Percentiles rank a stretch among this genome's conserved stretches.
phyloP scores from a whole-genome alignment of 1,140 invertebrate species.

The Berghia stephanieae region DNA sequence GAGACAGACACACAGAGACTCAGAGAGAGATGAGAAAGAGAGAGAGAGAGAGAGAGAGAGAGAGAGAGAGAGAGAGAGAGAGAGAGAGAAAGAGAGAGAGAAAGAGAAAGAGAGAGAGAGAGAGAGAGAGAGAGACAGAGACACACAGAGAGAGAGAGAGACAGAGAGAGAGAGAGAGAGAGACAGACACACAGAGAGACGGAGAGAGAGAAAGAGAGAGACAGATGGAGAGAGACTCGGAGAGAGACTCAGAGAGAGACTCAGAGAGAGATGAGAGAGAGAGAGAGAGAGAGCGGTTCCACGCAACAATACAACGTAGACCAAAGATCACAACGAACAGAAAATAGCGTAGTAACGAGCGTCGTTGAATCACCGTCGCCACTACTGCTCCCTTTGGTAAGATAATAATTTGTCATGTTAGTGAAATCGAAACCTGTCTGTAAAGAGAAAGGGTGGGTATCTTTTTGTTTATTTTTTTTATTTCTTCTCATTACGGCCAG shows the following conservation, averaged over 20 bases:
- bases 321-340: background rate
- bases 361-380: slow-evolving; percentile 27
- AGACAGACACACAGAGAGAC: no score
- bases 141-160: no score
- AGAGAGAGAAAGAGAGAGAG: background rate
- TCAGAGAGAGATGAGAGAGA: background rate
- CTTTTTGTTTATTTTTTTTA: no score
- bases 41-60: slow-evolving; percentile 9
- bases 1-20: no score
- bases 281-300: no score
- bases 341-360: background rate
- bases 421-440: background rate
- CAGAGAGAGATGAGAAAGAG: no score
- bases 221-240: background rate
- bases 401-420: no score
- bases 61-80: slow-evolving; percentile 23
- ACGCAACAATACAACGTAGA: no score
- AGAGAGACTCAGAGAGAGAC: background rate
- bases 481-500: no score
- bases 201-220: background rate
- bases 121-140: background rate
- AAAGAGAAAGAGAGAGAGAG: background rate
- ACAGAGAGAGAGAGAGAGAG: no score
- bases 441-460: background rate
- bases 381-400: background rate